phyloP scores from a whole-genome alignment of 2,797 vertebrate species.

The Rhinogobio ventralis region DNA sequence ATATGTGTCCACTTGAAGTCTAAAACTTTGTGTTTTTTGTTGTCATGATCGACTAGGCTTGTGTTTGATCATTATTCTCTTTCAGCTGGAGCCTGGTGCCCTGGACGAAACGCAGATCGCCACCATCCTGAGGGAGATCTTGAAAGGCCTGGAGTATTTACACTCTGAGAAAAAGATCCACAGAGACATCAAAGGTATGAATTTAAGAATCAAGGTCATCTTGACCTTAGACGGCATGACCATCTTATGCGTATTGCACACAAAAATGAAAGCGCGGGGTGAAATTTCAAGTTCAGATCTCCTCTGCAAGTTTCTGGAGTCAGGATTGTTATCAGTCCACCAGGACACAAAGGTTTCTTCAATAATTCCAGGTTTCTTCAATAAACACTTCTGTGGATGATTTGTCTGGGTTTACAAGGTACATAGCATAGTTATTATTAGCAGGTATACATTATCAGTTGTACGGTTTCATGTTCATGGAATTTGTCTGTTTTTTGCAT shows the following conservation, averaged over 20 bases:
- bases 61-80: slow-evolving; percentile 32
- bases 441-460: neutral
- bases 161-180: slow-evolving; percentile 99
- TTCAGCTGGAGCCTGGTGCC: slow-evolving; percentile 92
- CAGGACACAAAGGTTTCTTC: neutral
- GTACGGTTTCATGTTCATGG: neutral
- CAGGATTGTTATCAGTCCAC: neutral
- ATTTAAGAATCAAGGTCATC: slow-evolving; percentile 39
- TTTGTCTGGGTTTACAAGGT: neutral
- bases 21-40: neutral
- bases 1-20: neutral
- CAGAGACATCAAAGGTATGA: slow-evolving; percentile 94
- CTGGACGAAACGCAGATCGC: slow-evolving; percentile 97
- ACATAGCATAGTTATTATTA: neutral
- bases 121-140: slow-evolving; percentile 95
- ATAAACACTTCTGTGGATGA: neutral
- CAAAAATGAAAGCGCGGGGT: slow-evolving; percentile 53
- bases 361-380: neutral
- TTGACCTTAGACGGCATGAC: neutral
- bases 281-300: slow-evolving; percentile 29
- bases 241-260: neutral
- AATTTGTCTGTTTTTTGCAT: neutral
- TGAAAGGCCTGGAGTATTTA: slow-evolving; percentile 97
- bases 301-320: neutral
- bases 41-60: neutral